Evolutionary conservation across 1,140 invertebrate species (phyloP), one percentile per base, ranked within the genome.

Genomic region (Pseudomyrmex pallidus): DNA sequence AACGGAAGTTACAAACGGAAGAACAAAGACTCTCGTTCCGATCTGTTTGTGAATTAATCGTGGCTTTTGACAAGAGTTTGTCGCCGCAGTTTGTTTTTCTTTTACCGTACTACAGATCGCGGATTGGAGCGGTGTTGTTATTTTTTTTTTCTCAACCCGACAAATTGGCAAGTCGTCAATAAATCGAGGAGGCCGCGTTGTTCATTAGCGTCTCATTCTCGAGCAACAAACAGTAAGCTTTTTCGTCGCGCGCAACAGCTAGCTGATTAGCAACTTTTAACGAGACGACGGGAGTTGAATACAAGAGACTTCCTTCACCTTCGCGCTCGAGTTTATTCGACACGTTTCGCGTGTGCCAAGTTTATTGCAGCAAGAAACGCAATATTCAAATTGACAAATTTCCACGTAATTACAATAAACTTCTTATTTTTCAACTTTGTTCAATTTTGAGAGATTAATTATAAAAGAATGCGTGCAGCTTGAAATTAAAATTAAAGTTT

Each of bases 241-340:
- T 74, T 64, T 2, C 44, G 13, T 7, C 17, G 15, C 12, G 44
- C 44, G 13, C 22, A 74, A 48, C n/a, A 66, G 22, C 13, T 22
- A 5, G n/a, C 48, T 52, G 62, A 76, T 76, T 20, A 54, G 12
- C 22, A 76, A 76, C 25, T 66, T 76, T 76, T 76, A 66, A 76
- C 52, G 48, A 66, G 48, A 76, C 12, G 74, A 35, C 35, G 35
- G 35, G 35, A 35, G 13, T 74, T 22, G 20, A 52, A 52, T 76
- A 76, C 61, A 62, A 76, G 10, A 76, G 15, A 15, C 54, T 57
- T 57, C n/a, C n/a, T 76, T 48, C 7, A n/a, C 0, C 2, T n/a
- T 66, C 35, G 35, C 5, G 35, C 35, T n/a, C 5, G 35, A 62
- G 46, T 50, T 63, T 35, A 64, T 25, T 63, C 13, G 46, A 52